phyloP scores from a whole-genome alignment of 2,888 invertebrate species.

The Muschampia plurimacula region DNA sequence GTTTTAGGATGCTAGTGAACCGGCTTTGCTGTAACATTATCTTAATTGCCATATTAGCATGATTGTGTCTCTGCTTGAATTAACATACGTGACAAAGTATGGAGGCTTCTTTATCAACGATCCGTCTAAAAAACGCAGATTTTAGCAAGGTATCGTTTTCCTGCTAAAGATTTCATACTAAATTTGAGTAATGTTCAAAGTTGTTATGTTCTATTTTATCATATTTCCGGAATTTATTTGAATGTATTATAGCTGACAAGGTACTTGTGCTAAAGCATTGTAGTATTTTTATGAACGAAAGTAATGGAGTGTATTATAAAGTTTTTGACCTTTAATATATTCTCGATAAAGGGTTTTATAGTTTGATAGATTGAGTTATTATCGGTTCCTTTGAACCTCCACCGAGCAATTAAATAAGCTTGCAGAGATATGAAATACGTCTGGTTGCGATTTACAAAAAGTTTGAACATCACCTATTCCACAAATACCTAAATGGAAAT shows the following conservation, averaged over 20 bases:
- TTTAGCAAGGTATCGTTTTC: background rate
- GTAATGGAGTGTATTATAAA: too few species aligned
- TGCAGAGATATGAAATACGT: too few species aligned
- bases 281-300: too few species aligned
- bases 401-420: too few species aligned
- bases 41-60: conserved; percentile 74
- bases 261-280: too few species aligned
- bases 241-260: background rate
- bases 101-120: conserved; percentile 6
- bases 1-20: conserved; percentile 52
- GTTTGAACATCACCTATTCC: background rate
- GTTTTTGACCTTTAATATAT: too few species aligned
- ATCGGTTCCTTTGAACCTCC: too few species aligned
- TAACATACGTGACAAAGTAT: conserved; percentile 19
- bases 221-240: too few species aligned
- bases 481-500: too few species aligned
- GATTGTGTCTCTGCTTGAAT: conserved; percentile 50
- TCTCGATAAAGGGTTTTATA: too few species aligned
- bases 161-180: background rate
- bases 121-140: conserved; percentile 26
- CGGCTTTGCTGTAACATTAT: conserved; percentile 60
- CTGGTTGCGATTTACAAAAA: background rate
- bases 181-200: background rate
- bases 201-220: background rate
- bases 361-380: too few species aligned